phyloP scores from a whole-genome alignment of 2,113 vertebrate species.

The Zootoca vivipara region DNA sequence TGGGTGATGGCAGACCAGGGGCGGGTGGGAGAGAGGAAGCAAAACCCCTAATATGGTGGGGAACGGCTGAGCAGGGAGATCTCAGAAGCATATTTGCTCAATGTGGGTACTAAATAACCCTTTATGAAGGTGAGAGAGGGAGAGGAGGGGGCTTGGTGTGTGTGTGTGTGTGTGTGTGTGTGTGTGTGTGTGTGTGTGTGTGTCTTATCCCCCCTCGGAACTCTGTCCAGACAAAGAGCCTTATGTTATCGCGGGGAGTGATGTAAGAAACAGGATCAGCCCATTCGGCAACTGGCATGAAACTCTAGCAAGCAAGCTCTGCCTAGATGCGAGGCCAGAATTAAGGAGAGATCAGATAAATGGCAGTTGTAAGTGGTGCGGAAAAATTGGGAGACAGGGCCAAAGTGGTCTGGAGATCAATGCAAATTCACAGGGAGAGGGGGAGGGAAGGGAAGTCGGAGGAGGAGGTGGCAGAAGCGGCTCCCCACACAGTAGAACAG shows the following conservation, averaged over 20 bases:
- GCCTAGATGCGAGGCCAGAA: slow-evolving; percentile 51
- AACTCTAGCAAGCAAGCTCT: slow-evolving; percentile 57
- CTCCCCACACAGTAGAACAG: slow-evolving; percentile 52
- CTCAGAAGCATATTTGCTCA: neutral
- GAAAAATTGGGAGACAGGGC: slow-evolving; percentile 39
- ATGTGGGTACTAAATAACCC: slow-evolving; percentile 47
- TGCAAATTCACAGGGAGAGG: slow-evolving; percentile 38
- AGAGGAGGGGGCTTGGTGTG: slow-evolving; percentile 40
- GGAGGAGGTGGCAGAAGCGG: neutral
- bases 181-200: neutral
- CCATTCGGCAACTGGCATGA: slow-evolving; percentile 42
- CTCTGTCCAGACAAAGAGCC: slow-evolving; percentile 73
- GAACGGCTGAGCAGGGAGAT: neutral
- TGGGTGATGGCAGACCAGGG: neutral
- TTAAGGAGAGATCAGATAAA: slow-evolving; percentile 64
- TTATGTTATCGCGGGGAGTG: slow-evolving; percentile 68
- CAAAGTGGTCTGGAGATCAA: slow-evolving; percentile 65
- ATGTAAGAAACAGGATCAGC: slow-evolving; percentile 61
- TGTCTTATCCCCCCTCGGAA: slow-evolving; percentile 55
- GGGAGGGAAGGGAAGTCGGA: no score
- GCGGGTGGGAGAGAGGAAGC: no score
- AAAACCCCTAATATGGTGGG: neutral
- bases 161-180: neutral
- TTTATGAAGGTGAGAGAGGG: slow-evolving; percentile 51
- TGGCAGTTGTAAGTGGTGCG: slow-evolving; percentile 49